Evolutionary conservation across 2,797 vertebrate species (phyloP).

Genomic region (Somateria mollissima): DNA sequence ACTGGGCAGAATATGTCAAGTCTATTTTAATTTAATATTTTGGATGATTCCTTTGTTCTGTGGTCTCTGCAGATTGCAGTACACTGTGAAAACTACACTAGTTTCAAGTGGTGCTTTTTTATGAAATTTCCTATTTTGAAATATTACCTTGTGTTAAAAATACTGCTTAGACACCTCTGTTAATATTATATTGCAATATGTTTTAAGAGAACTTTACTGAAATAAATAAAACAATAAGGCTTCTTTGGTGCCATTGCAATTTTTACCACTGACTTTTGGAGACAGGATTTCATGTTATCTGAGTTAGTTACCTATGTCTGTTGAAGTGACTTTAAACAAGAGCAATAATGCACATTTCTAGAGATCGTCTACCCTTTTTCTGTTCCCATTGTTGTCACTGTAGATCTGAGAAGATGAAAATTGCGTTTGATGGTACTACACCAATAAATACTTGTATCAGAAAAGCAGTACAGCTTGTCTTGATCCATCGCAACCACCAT

Average conservation of each 20-base stretch:
- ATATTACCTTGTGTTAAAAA: conserved; percentile 30
- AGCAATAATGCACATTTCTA: not conserved
- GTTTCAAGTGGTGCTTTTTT: conserved; percentile 29
- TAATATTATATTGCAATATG: conserved; percentile 1
- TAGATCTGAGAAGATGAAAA: not conserved
- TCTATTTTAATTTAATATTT: not conserved
- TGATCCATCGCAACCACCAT: not conserved
- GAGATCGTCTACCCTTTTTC: not conserved
- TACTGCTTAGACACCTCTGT: not conserved
- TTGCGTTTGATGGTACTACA: not conserved
- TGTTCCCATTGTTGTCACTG: accelerated
- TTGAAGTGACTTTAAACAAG: not conserved
- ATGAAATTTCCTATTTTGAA: conserved; percentile 3
- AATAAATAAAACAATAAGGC: conserved; percentile 41
- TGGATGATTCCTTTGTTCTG: not conserved
- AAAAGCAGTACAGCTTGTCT: not conserved
- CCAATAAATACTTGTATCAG: not conserved
- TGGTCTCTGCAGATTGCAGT: conserved; percentile 1
- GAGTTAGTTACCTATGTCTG: not conserved
- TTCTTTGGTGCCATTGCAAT: not conserved
- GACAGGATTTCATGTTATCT: not conserved
- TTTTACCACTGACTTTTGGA: not conserved
- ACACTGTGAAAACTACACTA: not conserved
- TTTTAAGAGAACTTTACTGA: conserved; percentile 7
- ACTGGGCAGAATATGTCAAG: not conserved